Percentiles rank a stretch among this genome's conserved stretches.
These are phyloP conservation scores for Gymnocypris eckloni DNA, from an alignment of 2,797 vertebrate genomes.

Conservation along the genomic window DNA sequence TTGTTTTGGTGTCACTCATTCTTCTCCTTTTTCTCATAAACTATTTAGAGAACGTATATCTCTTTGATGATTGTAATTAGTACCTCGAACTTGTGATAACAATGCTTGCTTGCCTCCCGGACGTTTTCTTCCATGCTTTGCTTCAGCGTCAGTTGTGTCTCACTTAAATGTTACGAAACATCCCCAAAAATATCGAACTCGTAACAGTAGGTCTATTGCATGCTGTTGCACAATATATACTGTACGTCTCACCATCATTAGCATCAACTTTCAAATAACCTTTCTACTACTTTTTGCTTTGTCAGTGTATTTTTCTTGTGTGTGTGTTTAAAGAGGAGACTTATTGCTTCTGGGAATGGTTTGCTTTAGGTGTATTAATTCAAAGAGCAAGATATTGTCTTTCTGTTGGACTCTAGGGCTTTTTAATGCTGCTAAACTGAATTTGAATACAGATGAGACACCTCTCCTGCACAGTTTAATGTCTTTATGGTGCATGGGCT, in stretches of 20 bases:
- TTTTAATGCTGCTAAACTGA: slow-evolving; percentile 19
- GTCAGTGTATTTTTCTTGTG: background rate
- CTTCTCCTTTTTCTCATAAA: too few species aligned
- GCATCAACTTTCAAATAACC: slow-evolving; percentile 17
- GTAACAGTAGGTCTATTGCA: too few species aligned
- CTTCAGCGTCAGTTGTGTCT: too few species aligned
- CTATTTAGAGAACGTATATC: too few species aligned
- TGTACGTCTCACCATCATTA: background rate
- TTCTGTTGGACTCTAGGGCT: background rate
- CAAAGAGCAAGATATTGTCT: slow-evolving; percentile 21
- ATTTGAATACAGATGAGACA: slow-evolving; percentile 37
- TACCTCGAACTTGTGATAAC: too few species aligned
- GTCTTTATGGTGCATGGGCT: slow-evolving; percentile 9
- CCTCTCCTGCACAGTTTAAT: slow-evolving; percentile 8
- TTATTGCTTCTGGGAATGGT: slow-evolving; percentile 1
- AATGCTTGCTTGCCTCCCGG: too few species aligned
- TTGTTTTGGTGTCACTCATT: too few species aligned
- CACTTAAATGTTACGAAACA: too few species aligned
- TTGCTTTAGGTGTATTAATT: slow-evolving; percentile 36
- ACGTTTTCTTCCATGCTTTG: too few species aligned
- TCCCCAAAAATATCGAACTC: too few species aligned
- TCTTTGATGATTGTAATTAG: too few species aligned
- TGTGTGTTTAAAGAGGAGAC: background rate
- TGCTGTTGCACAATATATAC: background rate
- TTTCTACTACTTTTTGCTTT: background rate